Evolutionary conservation across 1,140 invertebrate species (phyloP), one percentile per base, ranked within the genome.

Genomic region (Leptestheria dahalacensis): DNA sequence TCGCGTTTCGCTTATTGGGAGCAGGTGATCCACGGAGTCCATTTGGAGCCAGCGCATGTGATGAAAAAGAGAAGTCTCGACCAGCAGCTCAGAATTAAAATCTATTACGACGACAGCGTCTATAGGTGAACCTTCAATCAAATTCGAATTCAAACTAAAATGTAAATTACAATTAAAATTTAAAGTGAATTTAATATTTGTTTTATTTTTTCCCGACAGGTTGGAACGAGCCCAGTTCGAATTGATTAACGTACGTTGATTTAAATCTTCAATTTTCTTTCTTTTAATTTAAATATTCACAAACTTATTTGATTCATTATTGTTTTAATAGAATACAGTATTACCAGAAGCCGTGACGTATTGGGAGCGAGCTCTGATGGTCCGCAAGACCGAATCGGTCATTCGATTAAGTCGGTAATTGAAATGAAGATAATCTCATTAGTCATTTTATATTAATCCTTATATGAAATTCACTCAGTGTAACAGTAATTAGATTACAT

Each of bases 311-410:
- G n/a, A n/a, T n/a, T n/a, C n/a, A n/a, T n/a, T n/a, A n/a, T n/a
- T n/a, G 68, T 62, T 63, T 62, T 81, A 80, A 56, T 74, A 94
- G 89, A 85, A 89, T 66, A 89, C 86, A 46, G 87, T 96, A 63
- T 72, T 95, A 63, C 88, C 90, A 0, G 80, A 91, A 72, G 92
- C 92, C 47, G 86, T 95, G 1, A 79, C 83, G 62, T 97, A 92
- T 75, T 96, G 92, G 93, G 85, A 94, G 70, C 78, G 83, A 70
- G 89, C 91, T 0, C 74, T 97, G 28, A 86, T 83, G 78, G 91
- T 96, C 6, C 79, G 88, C 28, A 81, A 85, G 73, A 86, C 88
- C 48, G 81, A 82, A 65, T 82, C 79, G 64, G 82, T 87, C 1
- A 94, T 96, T 64, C 79, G 84, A 66, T 74, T 97, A 33, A 91